Evolutionary conservation across 2,797 vertebrate genomes (phyloP).

Genomic region (Nyctalus aviator): DNA sequence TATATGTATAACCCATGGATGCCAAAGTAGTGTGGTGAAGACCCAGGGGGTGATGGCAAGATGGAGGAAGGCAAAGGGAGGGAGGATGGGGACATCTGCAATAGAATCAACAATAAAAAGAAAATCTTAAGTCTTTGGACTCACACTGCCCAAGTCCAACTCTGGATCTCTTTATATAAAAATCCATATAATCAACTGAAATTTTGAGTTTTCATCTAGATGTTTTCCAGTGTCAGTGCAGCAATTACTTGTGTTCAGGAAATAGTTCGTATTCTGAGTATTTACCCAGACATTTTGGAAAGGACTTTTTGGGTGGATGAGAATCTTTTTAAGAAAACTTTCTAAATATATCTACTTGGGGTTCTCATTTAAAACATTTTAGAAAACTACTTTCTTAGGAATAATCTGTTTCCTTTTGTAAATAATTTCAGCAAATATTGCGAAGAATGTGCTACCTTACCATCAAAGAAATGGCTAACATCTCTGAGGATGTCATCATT

Average conservation of each 20-base stretch:
- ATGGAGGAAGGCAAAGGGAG: background rate
- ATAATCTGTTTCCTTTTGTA: constrained; percentile 67
- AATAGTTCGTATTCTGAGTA: constrained; percentile 26
- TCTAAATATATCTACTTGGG: constrained; percentile 27
- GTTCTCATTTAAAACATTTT: constrained; percentile 43
- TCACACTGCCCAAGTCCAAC: background rate
- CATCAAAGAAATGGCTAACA: constrained; percentile 99
- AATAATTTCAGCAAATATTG: constrained; percentile 93
- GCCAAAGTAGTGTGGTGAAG: background rate
- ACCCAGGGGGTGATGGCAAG: background rate
- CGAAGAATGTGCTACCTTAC: constrained; percentile 98
- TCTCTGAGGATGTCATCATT: constrained; percentile 99
- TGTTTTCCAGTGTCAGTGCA: background rate
- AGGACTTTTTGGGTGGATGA: background rate
- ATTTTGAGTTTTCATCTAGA: constrained; percentile 39
- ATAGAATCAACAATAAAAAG: background rate
- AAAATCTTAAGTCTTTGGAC: background rate
- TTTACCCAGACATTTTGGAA: constrained; percentile 28
- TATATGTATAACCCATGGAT: background rate
- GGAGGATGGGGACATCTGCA: background rate
- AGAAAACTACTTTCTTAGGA: constrained; percentile 30
- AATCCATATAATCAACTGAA: background rate
- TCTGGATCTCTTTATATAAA: constrained; percentile 36
- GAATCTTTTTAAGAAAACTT: constrained; percentile 47
- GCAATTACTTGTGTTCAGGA: constrained; percentile 38